Conservation (phyloP, 2,113 vertebrate species). For the Phalacrocorax aristotelis region DNA sequence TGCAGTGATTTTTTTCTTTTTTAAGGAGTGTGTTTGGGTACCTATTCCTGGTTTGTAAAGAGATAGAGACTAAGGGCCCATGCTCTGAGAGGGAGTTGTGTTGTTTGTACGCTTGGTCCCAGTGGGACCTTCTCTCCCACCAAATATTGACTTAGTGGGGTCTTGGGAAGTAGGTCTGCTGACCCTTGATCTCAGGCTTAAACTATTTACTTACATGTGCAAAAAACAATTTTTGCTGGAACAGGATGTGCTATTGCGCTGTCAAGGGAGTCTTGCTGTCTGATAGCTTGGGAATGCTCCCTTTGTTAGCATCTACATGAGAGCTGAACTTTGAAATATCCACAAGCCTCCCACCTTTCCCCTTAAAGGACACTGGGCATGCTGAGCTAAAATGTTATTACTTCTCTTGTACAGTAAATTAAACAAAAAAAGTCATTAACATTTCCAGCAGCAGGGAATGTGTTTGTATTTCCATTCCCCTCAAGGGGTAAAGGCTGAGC, state of each 20-base stretch:
- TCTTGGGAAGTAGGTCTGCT: conserved; percentile 9
- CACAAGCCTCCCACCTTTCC: conserved; percentile 50
- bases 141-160: background rate
- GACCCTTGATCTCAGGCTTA: background rate
- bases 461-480: conserved; percentile 24
- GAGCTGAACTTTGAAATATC: conserved; percentile 44
- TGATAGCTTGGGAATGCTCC: conserved; percentile 31
- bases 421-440: conserved; percentile 31
- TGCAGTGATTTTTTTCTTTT: background rate
- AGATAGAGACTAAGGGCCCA: background rate
- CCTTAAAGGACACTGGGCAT: conserved; percentile 2
- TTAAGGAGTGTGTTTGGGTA: background rate
- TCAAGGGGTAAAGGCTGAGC: background rate
- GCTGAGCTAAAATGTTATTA: conserved; percentile 33
- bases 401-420: conserved; percentile 5
- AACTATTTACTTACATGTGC: background rate
- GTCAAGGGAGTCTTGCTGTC: background rate
- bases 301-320: background rate
- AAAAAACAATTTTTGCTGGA: conserved; percentile 11
- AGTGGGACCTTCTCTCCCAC: background rate
- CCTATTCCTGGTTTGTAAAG: background rate
- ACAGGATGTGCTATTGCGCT: background rate
- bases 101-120: background rate
- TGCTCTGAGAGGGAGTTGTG: background rate
- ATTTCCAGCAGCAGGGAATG: conserved; percentile 1